Conservation (phyloP, 2,113 vertebrate species). For the Psilopsiagon aurifrons region DNA sequence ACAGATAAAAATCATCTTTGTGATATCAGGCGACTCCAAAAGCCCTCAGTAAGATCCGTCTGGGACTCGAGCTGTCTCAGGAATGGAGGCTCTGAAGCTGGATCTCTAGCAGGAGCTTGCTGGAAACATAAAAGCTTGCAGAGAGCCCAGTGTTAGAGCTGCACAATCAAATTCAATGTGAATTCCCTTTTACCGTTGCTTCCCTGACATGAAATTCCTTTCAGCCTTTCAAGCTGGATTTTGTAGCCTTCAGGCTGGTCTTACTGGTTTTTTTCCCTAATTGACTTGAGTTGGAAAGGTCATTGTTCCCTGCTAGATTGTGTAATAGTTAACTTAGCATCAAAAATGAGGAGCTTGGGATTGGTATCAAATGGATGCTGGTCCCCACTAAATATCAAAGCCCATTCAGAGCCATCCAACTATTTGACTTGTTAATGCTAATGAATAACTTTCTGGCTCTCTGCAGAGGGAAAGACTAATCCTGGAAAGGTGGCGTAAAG, state of each 20-base stretch:
- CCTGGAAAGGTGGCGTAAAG: background rate
- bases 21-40: background rate
- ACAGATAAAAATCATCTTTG: slow-evolving; percentile 29
- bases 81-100: background rate
- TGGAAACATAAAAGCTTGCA: background rate
- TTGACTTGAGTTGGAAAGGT: background rate
- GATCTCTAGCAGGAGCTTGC: background rate
- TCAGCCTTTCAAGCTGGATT: background rate
- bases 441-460: slow-evolving; percentile 38
- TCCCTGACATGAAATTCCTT: background rate
- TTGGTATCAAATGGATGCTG: slow-evolving; percentile 36
- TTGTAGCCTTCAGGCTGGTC: background rate
- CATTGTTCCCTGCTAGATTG: background rate
- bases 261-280: background rate
- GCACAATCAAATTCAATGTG: background rate
- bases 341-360: slow-evolving; percentile 26
- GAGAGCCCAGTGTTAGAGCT: background rate
- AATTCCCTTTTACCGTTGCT: background rate
- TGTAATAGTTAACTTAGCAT: slow-evolving; percentile 59
- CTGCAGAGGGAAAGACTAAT: background rate
- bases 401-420: slow-evolving; percentile 58
- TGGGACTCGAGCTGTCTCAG: background rate
- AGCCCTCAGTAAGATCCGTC: background rate
- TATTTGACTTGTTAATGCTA: slow-evolving; percentile 26
- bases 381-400: slow-evolving; percentile 24